Evolutionary conservation across 2,797 vertebrate species (phyloP).

Genomic region (Acanthiza pusilla): DNA sequence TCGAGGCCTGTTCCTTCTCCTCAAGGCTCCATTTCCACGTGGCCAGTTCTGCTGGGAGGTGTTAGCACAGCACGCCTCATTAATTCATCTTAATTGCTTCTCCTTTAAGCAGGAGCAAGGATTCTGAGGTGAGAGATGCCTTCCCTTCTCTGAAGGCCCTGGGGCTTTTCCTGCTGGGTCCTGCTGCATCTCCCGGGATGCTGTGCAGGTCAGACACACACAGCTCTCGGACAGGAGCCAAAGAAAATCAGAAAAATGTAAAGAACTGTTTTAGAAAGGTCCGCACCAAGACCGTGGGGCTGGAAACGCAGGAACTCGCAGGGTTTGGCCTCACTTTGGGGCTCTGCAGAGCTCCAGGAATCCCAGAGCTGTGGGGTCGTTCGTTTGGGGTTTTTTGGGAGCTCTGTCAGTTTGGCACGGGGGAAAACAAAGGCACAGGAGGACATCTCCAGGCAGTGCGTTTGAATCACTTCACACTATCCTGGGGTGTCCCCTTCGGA

Average conservation of each 20-base stretch:
- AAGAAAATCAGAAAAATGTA: not conserved
- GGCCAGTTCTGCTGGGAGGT: not conserved
- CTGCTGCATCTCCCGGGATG: not conserved
- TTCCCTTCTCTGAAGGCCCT: not conserved
- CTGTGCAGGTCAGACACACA: not conserved
- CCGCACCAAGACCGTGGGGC: not conserved
- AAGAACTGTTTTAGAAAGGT: too few species aligned
- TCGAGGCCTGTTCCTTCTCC: not conserved
- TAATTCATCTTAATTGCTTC: not conserved
- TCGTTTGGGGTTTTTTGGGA: not conserved
- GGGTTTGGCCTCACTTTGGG: not conserved
- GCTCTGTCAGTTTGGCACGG: fast-evolving
- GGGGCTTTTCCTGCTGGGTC: not conserved
- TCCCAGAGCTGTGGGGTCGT: not conserved
- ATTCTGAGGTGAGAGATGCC: not conserved
- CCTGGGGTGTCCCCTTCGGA: not conserved
- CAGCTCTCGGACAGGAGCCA: not conserved
- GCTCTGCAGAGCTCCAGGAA: not conserved
- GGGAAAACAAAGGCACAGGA: not conserved
- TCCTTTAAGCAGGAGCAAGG: not conserved
- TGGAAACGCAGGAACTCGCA: not conserved
- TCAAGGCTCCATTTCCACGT: not conserved
- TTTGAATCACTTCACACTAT: not conserved
- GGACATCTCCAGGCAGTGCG: not conserved
- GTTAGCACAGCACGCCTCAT: not conserved